Conservation (phyloP, 2,888 invertebrate species). For the Dorcus parallelipipedus region DNA sequence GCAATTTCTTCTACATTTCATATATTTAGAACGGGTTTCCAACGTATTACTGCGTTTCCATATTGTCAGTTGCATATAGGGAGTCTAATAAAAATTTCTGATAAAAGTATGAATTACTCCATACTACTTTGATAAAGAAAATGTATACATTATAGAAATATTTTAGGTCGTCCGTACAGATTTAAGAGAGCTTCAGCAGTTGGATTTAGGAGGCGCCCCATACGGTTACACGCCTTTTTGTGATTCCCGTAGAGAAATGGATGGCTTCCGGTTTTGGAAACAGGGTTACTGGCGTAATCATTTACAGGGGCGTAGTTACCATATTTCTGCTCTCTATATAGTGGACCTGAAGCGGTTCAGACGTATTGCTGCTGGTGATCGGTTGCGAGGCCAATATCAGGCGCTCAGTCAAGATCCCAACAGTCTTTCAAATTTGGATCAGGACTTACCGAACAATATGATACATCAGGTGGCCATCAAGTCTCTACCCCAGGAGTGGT, state of each 20-base stretch:
- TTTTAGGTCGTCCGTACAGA: conserved; percentile 86
- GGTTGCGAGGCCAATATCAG: conserved; percentile 97
- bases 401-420: conserved; percentile 99
- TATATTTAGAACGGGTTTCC: too few relatives aligned
- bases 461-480: conserved; percentile 98
- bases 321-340: conserved; percentile 95
- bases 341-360: conserved; percentile 96
- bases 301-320: conserved; percentile 90
- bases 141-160: too few relatives aligned
- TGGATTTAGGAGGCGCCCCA: conserved; percentile 92
- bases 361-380: conserved; percentile 95
- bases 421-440: conserved; percentile 86
- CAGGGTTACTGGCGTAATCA: conserved; percentile 99
- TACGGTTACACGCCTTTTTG: conserved; percentile 99
- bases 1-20: too few relatives aligned
- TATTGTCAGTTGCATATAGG: too few relatives aligned
- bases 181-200: conserved; percentile 83
- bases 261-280: conserved; percentile 99
- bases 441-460: conserved; percentile 99
- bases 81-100: too few relatives aligned
- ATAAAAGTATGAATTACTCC: too few relatives aligned
- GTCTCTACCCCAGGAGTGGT: conserved; percentile 98
- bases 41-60: too few relatives aligned
- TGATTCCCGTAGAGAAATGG: conserved; percentile 96
- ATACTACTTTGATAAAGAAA: too few relatives aligned